These are phyloP conservation scores for Sebastes dallii DNA, from an alignment of 2,797 vertebrate species.

Conservation along the genomic window DNA sequence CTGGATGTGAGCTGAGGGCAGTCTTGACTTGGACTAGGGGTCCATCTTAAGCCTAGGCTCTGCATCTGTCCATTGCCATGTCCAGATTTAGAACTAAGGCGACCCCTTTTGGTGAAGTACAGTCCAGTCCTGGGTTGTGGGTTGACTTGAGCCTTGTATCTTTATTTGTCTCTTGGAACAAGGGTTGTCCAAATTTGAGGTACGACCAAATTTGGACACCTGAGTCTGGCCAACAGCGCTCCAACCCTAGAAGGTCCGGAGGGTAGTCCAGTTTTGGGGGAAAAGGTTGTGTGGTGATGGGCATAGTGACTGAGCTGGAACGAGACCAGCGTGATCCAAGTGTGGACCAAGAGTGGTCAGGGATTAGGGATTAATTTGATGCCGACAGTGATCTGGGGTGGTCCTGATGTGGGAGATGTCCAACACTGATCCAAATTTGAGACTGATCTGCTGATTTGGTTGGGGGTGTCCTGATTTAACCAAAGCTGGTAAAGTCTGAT, in stretches of 20 bases:
- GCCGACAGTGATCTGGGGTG: neutral
- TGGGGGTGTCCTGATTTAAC: neutral
- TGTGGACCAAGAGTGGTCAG: neutral
- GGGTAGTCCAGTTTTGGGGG: neutral
- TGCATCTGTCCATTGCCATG: neutral
- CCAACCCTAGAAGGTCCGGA: neutral
- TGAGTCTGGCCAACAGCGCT: neutral
- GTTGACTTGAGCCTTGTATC: neutral
- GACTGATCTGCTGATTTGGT: neutral
- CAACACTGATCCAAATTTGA: neutral
- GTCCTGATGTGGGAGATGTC: neutral
- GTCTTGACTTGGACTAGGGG: neutral
- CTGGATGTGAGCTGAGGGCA: neutral
- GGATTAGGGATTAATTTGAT: neutral
- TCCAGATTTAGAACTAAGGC: neutral
- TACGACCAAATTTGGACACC: neutral
- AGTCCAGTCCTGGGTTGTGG: neutral
- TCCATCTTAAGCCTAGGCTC: neutral
- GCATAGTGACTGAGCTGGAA: neutral
- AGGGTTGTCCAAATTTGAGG: neutral
- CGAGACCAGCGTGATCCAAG: neutral
- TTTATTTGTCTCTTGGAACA: neutral
- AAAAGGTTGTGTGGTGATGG: neutral
- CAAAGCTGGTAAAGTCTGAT: neutral
- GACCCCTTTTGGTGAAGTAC: neutral